Conservation (phyloP, 2,888 invertebrate species). For the Nymphalis c-album region DNA sequence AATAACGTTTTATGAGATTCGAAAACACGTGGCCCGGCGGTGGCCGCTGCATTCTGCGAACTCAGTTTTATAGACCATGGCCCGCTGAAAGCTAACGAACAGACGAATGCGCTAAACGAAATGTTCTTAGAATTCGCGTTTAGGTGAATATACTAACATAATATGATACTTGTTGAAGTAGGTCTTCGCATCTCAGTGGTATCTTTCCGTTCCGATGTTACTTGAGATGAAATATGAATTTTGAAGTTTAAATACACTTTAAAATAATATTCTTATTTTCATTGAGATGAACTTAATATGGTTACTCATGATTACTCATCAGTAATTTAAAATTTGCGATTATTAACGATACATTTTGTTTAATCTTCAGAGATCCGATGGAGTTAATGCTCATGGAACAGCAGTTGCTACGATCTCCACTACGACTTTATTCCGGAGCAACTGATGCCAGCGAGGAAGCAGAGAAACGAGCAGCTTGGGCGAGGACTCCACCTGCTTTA, state of each 20-base stretch:
- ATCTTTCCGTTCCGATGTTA: constrained; percentile 40
- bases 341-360: constrained; percentile 11
- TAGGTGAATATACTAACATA: constrained; percentile 35
- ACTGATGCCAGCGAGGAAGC: constrained; percentile 80
- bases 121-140: constrained; percentile 45
- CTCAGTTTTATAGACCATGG: constrained; percentile 72
- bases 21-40: constrained; percentile 61
- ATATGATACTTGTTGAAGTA: constrained; percentile 37
- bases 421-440: constrained; percentile 84
- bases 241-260: too few relatives aligned
- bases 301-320: neutral
- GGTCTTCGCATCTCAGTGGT: constrained; percentile 34
- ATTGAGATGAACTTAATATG: too few relatives aligned
- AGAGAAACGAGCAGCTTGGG: constrained; percentile 81
- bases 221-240: too few relatives aligned
- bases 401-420: constrained; percentile 85
- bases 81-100: constrained; percentile 73
- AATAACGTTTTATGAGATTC: constrained; percentile 60
- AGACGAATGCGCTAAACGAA: constrained; percentile 55
- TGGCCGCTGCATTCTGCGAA: constrained; percentile 68
- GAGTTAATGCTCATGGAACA: constrained; percentile 90
- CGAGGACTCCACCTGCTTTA: constrained; percentile 72
- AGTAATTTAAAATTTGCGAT: neutral
- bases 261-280: neutral
- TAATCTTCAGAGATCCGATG: constrained; percentile 87